Percentiles rank a stretch among this genome's conserved stretches.
These are phyloP conservation scores for Amblyjoppa proteus DNA, from an alignment of 2,888 invertebrate genomes.

Conservation along the genomic window DNA sequence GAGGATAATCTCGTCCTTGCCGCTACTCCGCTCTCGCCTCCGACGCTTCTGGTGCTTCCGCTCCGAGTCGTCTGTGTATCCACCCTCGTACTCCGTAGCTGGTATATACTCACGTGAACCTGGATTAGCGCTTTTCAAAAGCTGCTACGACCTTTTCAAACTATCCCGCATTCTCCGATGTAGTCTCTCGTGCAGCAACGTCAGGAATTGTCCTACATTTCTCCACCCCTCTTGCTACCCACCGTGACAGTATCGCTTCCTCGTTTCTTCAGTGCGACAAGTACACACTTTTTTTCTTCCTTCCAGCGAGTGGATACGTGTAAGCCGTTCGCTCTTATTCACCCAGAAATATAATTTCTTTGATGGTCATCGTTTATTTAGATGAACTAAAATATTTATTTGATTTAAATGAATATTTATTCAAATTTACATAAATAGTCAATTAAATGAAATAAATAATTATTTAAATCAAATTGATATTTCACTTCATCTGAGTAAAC, in stretches of 20 bases:
- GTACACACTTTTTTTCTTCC: not conserved
- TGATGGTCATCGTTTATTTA: too few relatives aligned
- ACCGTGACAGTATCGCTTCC: not conserved
- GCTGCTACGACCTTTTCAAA: constrained; percentile 38
- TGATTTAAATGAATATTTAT: too few relatives aligned
- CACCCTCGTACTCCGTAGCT: not conserved
- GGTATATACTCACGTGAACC: constrained; percentile 43
- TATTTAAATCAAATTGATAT: too few relatives aligned
- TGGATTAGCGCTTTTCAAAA: constrained; percentile 61
- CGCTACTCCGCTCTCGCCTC: constrained; percentile 43
- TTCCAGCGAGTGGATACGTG: constrained; percentile 3
- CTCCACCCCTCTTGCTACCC: not conserved
- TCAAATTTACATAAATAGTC: too few relatives aligned
- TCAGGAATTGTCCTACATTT: constrained; percentile 24
- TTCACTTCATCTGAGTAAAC: too few relatives aligned
- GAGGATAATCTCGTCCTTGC: constrained; percentile 61
- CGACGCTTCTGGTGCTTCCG: constrained; percentile 28
- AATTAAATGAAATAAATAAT: too few relatives aligned
- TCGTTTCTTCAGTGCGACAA: not conserved
- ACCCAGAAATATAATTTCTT: too few relatives aligned
- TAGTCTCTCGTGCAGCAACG: constrained; percentile 12
- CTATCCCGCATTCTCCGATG: not conserved
- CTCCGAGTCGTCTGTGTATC: constrained; percentile 23
- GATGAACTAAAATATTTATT: too few relatives aligned
- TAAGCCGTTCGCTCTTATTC: not conserved